A percentile compares a stretch with the other conserved stretches of the same genome.
phyloP scores from a whole-genome alignment of 2,113 vertebrate species.

The Apteryx mantelli region DNA sequence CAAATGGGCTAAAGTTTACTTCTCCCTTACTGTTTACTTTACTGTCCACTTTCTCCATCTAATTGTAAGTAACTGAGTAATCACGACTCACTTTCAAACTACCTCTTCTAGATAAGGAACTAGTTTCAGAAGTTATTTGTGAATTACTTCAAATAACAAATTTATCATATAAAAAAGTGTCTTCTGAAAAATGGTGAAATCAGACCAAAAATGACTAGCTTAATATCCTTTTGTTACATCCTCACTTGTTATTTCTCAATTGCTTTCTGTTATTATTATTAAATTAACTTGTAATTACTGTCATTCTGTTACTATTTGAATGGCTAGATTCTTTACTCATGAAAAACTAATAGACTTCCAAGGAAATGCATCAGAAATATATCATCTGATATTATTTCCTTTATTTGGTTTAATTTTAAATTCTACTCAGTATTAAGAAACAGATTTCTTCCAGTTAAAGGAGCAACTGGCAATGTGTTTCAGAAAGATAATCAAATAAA shows the following conservation, averaged over 20 bases:
- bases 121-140: neutral
- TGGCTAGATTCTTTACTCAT: neutral
- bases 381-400: neutral
- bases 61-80: neutral
- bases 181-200: neutral
- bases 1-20: neutral
- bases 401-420: neutral
- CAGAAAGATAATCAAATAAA: neutral
- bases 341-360: neutral
- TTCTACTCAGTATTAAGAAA: neutral
- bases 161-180: neutral
- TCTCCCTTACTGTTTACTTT: neutral
- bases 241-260: neutral
- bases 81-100: neutral
- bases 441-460: neutral
- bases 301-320: neutral
- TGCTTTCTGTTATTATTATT: neutral
- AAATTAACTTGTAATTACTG: neutral
- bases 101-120: neutral
- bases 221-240: neutral
- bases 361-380: neutral
- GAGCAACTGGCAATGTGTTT: neutral
- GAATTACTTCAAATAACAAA: neutral
- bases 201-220: neutral
- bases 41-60: neutral